Conservation (phyloP, 2,113 vertebrate species). For the Rostratula benghalensis region DNA sequence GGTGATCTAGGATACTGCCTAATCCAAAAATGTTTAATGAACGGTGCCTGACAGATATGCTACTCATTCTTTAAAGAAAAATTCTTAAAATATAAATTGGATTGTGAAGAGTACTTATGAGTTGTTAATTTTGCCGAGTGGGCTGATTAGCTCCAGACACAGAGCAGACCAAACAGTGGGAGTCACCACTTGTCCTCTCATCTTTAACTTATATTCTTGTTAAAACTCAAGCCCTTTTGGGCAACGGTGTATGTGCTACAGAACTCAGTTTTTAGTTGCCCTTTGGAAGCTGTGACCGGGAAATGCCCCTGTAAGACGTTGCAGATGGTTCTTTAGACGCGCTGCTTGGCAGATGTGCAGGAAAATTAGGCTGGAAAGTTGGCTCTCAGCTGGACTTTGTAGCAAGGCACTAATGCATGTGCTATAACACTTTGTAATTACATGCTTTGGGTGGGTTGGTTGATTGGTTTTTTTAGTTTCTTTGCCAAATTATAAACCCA, state of each 20-base stretch:
- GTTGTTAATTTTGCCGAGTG: neutral
- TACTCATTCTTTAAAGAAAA: neutral
- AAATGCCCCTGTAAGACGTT: slow-evolving; percentile 18
- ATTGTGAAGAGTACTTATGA: neutral
- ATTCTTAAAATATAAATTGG: neutral
- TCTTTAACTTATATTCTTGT: neutral
- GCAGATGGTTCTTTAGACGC: slow-evolving; percentile 30
- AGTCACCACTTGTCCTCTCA: slow-evolving; percentile 3
- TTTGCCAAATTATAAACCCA: slow-evolving; percentile 53
- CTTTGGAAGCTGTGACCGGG: slow-evolving; percentile 42
- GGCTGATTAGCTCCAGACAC: slow-evolving; percentile 9
- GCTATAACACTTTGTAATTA: slow-evolving; percentile 28
- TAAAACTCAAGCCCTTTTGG: neutral
- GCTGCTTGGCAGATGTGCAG: slow-evolving; percentile 32
- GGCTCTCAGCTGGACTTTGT: slow-evolving; percentile 24
- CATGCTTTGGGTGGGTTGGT: neutral
- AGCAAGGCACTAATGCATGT: slow-evolving; percentile 9
- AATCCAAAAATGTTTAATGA: neutral
- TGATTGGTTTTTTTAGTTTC: neutral
- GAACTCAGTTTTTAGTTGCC: slow-evolving; percentile 15
- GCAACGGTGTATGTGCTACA: neutral
- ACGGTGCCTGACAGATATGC: neutral
- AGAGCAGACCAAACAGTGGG: neutral
- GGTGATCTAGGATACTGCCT: neutral
- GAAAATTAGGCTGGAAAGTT: slow-evolving; percentile 58